Percentiles rank a stretch among this genome's conserved stretches.
These are phyloP conservation scores for Tenrec ecaudatus DNA, from an alignment of 2,113 vertebrate genomes.

Conservation along the genomic window DNA sequence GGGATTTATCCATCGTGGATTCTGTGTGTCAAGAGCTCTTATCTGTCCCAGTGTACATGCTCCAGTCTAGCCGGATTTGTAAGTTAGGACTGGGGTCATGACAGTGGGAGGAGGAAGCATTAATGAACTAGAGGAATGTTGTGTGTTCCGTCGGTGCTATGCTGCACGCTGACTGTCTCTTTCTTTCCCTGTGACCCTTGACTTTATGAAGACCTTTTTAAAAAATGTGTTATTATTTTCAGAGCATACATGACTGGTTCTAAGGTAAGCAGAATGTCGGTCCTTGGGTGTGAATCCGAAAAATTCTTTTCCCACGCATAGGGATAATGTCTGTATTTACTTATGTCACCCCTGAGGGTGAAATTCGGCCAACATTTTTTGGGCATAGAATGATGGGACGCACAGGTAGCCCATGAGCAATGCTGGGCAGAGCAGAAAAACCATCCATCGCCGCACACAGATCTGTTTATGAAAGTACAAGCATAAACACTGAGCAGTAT, in stretches of 20 bases:
- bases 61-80: no score
- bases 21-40: no score
- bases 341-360: not conserved
- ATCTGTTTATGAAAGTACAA: slow-evolving; percentile 48
- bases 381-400: slow-evolving; percentile 41
- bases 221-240: not conserved
- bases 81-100: no score
- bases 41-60: no score
- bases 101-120: no score
- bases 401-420: slow-evolving; percentile 38
- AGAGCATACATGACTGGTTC: not conserved
- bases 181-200: not conserved
- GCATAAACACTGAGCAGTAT: slow-evolving; percentile 48
- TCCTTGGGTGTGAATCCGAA: not conserved
- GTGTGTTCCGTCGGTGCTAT: no score
- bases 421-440: slow-evolving; percentile 47
- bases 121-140: no score
- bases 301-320: not conserved
- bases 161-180: no score
- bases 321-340: slow-evolving; percentile 37
- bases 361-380: slow-evolving; percentile 50
- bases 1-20: no score
- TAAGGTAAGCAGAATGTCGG: not conserved
- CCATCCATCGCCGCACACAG: slow-evolving; percentile 21
- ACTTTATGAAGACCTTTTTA: slow-evolving; percentile 7